Base-by-base conservation (phyloP, 2,797 vertebrate species). In the Mallotus villosus region DNA sequence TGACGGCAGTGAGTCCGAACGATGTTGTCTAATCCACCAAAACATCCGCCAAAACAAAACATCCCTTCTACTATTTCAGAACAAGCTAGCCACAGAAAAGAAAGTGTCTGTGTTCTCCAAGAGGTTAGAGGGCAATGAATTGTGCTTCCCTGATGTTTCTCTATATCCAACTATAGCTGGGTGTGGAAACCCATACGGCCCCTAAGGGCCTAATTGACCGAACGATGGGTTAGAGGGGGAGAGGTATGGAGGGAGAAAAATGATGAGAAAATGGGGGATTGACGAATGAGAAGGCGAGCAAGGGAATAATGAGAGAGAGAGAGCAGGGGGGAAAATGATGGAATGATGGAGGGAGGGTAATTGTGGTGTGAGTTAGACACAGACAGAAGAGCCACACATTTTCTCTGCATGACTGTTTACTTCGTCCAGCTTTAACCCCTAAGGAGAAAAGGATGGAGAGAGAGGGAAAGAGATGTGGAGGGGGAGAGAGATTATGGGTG, bases 321-420 rank as follows among this genome's bases (percentile, higher is more conserved):
- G 63, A 41, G 63, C n/a, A 22, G 17, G n/a, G 46, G 63, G 46
- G 22, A 49, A 27, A 63, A 17, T 49, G 63, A 46, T 21, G 46
- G 63, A 66, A 11, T 12, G 63, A 66, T 0, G 46, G 63, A 14
- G 16, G 17, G 16, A 17, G 46, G 24, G 41, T 81, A 85, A 87
- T 89, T 88, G 88, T 83, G 88, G 88, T 86, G 80, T 60, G 78
- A 79, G 85, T 74, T 81, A 75, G 84, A 86, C 80, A 63, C 79
- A 51, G 76, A 83, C 75, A 1, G 78, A 81, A 75, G 83, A 82
- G 86, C 85, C 84, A 79, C 82, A 71, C 90, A 86, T 91, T 90
- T 85, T 81, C 88, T 78, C 82, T 84, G 90, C 86, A 87, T 88
- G 90, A 90, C 85, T 90, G 82, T 87, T 85, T 71, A 81, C 88